Conservation (phyloP, 1,140 invertebrate species). For the Prorops nasuta region DNA sequence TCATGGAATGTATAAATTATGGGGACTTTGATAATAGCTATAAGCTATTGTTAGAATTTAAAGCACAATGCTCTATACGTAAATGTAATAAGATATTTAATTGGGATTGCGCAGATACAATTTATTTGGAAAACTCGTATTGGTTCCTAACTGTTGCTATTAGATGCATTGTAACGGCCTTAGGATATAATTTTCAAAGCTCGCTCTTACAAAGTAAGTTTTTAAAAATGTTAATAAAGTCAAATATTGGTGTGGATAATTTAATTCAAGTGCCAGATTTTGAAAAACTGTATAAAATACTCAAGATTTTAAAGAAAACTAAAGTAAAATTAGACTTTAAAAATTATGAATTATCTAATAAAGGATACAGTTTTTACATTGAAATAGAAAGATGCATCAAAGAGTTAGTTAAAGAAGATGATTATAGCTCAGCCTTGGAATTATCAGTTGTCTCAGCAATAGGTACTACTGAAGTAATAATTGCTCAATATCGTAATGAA, state of each 20-base stretch:
- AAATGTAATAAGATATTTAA: constrained; percentile 44
- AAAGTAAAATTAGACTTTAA: constrained; percentile 40
- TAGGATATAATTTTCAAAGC: constrained; percentile 59
- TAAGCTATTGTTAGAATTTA: constrained; percentile 36
- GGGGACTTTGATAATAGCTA: constrained; percentile 38
- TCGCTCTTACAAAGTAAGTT: constrained; percentile 60
- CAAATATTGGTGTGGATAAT: constrained; percentile 59
- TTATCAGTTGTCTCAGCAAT: constrained; percentile 58
- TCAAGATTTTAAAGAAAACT: constrained; percentile 51
- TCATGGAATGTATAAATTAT: constrained; percentile 40
- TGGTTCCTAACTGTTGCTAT: constrained; percentile 61
- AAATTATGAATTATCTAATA: constrained; percentile 36
- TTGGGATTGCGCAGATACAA: constrained; percentile 36
- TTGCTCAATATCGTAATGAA: constrained; percentile 40
- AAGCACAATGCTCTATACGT: constrained; percentile 30
- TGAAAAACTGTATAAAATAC: constrained; percentile 53
- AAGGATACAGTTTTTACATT: constrained; percentile 30
- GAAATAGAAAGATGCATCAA: constrained; percentile 57
- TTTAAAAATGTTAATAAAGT: constrained; percentile 53
- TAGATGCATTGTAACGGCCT: constrained; percentile 55
- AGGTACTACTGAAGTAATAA: constrained; percentile 39
- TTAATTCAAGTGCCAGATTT: constrained; percentile 58
- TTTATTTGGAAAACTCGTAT: constrained; percentile 43
- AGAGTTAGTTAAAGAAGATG: constrained; percentile 50
- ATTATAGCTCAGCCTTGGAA: constrained; percentile 60